These are phyloP conservation scores for Pollimyrus isidori DNA, from an alignment of 2,113 vertebrate genomes.

Conservation along the genomic window DNA sequence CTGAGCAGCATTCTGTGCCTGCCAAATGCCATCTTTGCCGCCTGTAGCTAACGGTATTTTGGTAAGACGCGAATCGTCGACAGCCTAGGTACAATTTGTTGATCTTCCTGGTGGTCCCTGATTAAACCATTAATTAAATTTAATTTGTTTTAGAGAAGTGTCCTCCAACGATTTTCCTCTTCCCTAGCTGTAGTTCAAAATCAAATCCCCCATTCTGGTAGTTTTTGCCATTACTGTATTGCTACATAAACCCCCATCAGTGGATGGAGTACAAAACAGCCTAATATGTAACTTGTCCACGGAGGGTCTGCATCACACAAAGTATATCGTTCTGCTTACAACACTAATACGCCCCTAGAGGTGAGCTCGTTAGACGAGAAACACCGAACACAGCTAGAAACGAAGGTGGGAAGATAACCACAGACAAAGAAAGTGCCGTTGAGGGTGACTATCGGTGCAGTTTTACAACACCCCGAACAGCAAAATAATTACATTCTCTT, in stretches of 20 bases:
- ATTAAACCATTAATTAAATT: not conserved
- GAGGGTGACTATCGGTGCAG: not conserved
- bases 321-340: not conserved
- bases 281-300: not conserved
- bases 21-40: not conserved
- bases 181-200: not conserved
- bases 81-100: not conserved
- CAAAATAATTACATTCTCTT: not conserved
- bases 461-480: not conserved
- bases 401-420: not conserved
- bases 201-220: not conserved
- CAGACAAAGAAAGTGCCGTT: not conserved
- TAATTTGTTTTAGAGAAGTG: not conserved
- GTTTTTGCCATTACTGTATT: not conserved
- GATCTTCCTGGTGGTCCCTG: not conserved
- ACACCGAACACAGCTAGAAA: not conserved
- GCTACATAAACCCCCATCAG: not conserved
- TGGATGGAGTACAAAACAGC: not conserved
- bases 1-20: not conserved
- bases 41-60: not conserved
- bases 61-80: not conserved
- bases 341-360: not conserved
- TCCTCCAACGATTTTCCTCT: not conserved
- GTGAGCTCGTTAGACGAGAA: not conserved
- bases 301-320: not conserved